Evolutionary conservation across 2,113 vertebrate genomes (phyloP), one percentile per base, ranked within the genome.

Genomic region (Zootoca vivipara): DNA sequence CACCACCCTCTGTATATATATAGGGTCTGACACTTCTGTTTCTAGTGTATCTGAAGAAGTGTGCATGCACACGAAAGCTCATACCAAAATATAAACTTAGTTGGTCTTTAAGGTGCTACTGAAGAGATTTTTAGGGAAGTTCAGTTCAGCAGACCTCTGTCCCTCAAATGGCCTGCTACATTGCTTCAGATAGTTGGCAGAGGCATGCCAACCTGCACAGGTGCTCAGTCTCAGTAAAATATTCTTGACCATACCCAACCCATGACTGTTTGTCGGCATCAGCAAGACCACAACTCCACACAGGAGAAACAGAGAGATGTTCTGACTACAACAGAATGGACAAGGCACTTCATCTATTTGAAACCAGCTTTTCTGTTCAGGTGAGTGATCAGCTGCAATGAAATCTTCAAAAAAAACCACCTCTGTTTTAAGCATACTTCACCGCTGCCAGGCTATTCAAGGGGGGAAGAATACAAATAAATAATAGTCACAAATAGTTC

Each of bases 71-170:
- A n/a, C n/a, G n/a, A n/a, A n/a, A n/a, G n/a, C n/a, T n/a, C n/a
- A n/a, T n/a, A n/a, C n/a, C n/a, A n/a, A n/a, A n/a, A n/a, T n/a
- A n/a, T n/a, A n/a, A n/a, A n/a, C n/a, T n/a, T n/a, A n/a, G n/a
- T n/a, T n/a, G n/a, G n/a, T n/a, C n/a, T n/a, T n/a, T n/a, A n/a
- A n/a, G n/a, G n/a, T n/a, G n/a, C n/a, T n/a, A n/a, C n/a, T n/a
- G n/a, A n/a, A n/a, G n/a, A n/a, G n/a, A n/a, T 28, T 28, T 72
- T 72, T 52, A 52, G 3, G 2, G 46, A 4, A 77, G 89, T 92
- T 78, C 74, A 58, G 64, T 88, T 87, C 65, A 85, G 5, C 64
- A 78, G 84, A 79, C 40, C 56, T 62, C 85, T 58, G 80, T 65
- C 40, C 4, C 10, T 35, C 46, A 74, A 46, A 4, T 58, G 33